Percentiles rank a stretch among this genome's conserved stretches.
Conservation (phyloP, 2,797 vertebrate species). For the Chelidonichthys spinosus region DNA sequence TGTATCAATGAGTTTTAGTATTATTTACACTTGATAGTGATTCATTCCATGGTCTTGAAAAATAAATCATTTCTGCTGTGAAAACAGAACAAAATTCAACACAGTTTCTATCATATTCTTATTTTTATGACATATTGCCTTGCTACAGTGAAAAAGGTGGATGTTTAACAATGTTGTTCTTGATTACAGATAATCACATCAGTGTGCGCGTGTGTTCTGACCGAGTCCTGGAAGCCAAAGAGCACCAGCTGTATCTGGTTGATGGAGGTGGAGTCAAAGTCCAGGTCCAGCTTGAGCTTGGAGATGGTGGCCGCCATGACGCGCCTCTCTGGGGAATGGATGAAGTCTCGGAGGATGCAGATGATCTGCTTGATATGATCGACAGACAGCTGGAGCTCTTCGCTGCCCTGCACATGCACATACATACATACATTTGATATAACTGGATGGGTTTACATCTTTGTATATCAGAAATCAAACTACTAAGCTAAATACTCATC, state of each 20-base stretch:
- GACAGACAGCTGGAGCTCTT: constrained; percentile 90
- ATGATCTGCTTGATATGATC: constrained; percentile 96
- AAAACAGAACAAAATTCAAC: neutral
- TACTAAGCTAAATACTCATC: neutral
- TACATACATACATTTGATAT: neutral
- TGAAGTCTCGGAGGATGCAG: constrained; percentile 94
- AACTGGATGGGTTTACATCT: neutral
- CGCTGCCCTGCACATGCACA: constrained; percentile 84
- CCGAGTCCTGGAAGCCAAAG: constrained; percentile 96
- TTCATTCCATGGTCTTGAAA: neutral
- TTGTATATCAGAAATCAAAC: neutral
- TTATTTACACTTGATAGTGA: neutral
- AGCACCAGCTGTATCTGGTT: constrained; percentile 95
- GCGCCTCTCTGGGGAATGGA: constrained; percentile 91
- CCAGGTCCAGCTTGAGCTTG: constrained; percentile 93
- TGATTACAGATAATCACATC: neutral
- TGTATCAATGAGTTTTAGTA: too few species aligned
- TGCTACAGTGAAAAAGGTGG: neutral
- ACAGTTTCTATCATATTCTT: too few species aligned
- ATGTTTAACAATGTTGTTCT: neutral
- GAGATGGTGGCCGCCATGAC: constrained; percentile 95
- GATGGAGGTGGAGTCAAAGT: constrained; percentile 95
- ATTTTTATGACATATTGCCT: neutral
- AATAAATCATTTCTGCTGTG: neutral
- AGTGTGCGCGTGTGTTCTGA: constrained; percentile 68